Evolutionary conservation across 2,113 vertebrate genomes (phyloP), one percentile per base, ranked within the genome.

Genomic region (Collichthys lucidus): DNA sequence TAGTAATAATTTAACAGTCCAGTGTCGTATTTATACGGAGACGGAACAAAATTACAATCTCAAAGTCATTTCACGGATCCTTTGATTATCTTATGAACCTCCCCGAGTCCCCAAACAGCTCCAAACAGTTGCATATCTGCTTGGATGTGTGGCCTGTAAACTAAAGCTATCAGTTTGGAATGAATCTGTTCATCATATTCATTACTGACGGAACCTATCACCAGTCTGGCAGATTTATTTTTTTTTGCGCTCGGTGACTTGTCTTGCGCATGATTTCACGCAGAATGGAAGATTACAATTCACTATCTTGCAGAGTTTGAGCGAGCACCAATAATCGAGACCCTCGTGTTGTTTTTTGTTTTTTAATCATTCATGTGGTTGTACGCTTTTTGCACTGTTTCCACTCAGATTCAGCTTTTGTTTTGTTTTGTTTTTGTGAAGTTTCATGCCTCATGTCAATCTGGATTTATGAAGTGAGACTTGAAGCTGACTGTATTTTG

Each of bases 221-320:
- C 22, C 17, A 64, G 7, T 55, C 56, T 73, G 72, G 50, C 17
- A 26, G 20, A 1, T 35, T 55, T 71, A 19, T 26, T 26, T 26
- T 26, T 26, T 26, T 35, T 35, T 47, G 22, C 11, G 14, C 73
- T 53, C 56, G 20, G 57, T 55, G 70, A 35, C 60, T 61, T 61
- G 44, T 17, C 53, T 22, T 73, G 14, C 20, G 35, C 86, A 79
- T 76, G 70, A 79, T 40, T 49, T 70, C 44, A 80, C 63, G 44
- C 63, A 49, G 24, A 8, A 40, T 17, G 55, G 17, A 56, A 35
- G 57, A 63, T 63, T 52, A 57, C 44, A 55, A 19, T 26, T 52
- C 42, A 22, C 63, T 22, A 40, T 63, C 55, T 57, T 62, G 3
- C 72, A 62, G 50, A 70, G 62, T 10, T 10, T 19, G 61, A 63